Base-by-base conservation (phyloP, 2,888 invertebrate species). In the Amiota communis region DNA sequence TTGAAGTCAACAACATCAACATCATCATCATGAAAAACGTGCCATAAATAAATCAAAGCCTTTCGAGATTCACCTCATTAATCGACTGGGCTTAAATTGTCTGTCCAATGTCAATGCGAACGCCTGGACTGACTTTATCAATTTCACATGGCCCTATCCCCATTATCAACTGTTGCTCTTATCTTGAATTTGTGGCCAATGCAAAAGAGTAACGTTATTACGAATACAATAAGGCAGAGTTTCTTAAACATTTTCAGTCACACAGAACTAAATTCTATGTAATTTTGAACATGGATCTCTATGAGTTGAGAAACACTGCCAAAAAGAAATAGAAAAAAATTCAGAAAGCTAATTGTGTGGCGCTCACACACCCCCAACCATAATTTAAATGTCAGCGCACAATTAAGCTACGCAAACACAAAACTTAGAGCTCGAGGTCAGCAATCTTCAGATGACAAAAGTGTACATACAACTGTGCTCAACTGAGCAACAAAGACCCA, bases 11-110 rank as follows among this genome's bases (percentile, higher is more conserved):
- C 9, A 11, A n/a, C 59, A 15, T 17, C 17, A 8, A 59, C 59
- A 59, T 3, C 53, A n/a, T 12, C 12, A 53, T n/a, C 63, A 63
- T 12, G 13, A n/a, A n/a, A 9, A 13, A 53, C 59, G 67, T 36
- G 78, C 78, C 70, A 79, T 83, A 78, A 86, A 81, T 83, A 81
- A 83, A 81, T 86, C 85, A 83, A 72, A 75, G 65, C 73, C 63
- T 11, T 36, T 17, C n/a, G 69, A 59, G 51, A 12, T 72, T 68
- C 15, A 23, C 46, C 15, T 65, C 15, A 68, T 68, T 51, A 68
- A 68, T 53, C 53, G 17, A 8, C 11, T n/a, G 36, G 51, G 53
- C 70, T 69, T 63, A 15, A 56, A 13, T 57, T 70, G 63, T 36
- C 36, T 36, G 36, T 53, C 70, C 71, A 20, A 13, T 8, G 47